These are phyloP conservation scores for Hippocampus comes DNA, from an alignment of 2,113 vertebrate genomes.

Conservation along the genomic window DNA sequence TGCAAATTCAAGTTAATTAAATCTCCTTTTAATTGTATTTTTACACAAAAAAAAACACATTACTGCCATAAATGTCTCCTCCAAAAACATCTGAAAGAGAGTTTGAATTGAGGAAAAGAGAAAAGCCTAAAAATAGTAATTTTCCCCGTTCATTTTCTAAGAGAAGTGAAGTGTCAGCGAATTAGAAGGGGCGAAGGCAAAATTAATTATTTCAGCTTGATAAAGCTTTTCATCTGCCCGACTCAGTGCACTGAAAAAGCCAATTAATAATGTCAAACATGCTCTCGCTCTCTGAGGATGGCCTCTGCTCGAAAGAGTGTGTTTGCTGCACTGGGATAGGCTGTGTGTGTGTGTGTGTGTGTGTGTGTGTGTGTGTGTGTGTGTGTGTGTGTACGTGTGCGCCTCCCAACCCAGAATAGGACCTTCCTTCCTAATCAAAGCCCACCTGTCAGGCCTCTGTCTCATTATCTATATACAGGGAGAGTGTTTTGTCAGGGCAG, in stretches of 20 bases:
- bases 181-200: slow-evolving; percentile 79
- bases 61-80: slow-evolving; percentile 82
- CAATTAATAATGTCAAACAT: slow-evolving; percentile 99
- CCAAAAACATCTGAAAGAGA: slow-evolving; percentile 55
- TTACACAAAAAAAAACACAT: slow-evolving; percentile 84
- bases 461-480: slow-evolving; percentile 91
- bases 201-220: slow-evolving; percentile 99
- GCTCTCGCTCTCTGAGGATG: slow-evolving; percentile 88
- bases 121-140: slow-evolving; percentile 42
- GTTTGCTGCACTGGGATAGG: slow-evolving; percentile 85
- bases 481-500: slow-evolving; percentile 88
- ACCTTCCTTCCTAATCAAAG: slow-evolving; percentile 86
- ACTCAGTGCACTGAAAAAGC: slow-evolving; percentile 97
- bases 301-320: slow-evolving; percentile 88
- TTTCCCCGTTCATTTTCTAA: slow-evolving; percentile 72
- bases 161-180: slow-evolving; percentile 98
- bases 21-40: slow-evolving; percentile 93
- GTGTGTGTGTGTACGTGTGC: slow-evolving; percentile 29
- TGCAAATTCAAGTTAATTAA: slow-evolving; percentile 96
- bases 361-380: slow-evolving; percentile 19
- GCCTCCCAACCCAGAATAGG: slow-evolving; percentile 63
- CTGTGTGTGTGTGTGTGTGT: slow-evolving; percentile 32
- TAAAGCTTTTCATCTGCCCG: slow-evolving; percentile 99
- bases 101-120: slow-evolving; percentile 42
- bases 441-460: slow-evolving; percentile 90